Base-by-base conservation (phyloP, 2,888 invertebrate genomes). In the Argyresthia albistria region DNA sequence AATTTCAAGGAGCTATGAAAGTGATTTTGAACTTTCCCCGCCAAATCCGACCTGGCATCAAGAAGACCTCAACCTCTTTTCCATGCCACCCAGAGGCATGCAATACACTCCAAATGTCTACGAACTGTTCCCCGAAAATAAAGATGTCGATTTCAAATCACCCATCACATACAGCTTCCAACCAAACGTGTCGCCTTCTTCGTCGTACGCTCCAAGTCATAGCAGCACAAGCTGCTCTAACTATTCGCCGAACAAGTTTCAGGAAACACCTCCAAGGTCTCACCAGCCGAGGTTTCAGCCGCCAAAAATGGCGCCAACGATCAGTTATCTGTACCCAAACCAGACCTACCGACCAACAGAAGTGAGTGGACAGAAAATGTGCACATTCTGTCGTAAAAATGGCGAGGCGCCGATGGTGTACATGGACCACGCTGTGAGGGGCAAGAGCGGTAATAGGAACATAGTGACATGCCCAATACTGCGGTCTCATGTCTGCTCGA, bases 321-420 rank as follows among this genome's bases (percentile, higher is more conserved):
- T 36, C 37, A 10, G 8, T 37, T 10, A 15, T 10, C 8, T 35
- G n/a, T 1, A 36, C 37, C 11, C 47, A 35, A 35, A 35, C 12
- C 35, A 25, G 59, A 52, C 3, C 46, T 55, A 7, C 56, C 58
- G 25, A 16, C 25, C 50, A 9, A 58, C 25, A 11, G 35, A 58
- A 11, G 50, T n/a, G 15, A n/a, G 52, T 9, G 52, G 54, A 2
- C 50, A 58, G 12, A 79, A 72, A 48, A 67, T 80, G 62, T 84
- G 86, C 52, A 75, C 75, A 0, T 83, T 87, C 56, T 87, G 87
- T 47, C 71, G 78, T 0, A 86, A 86, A 57, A 87, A 87, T 56
- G 86, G 86, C 0, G 87, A 87, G 59, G 76, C 76, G 0, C 74
- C 82, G 0, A 39, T 70, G 15, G 81, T 87, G 6, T 87, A 80